Conservation (phyloP, 2,113 vertebrate species). For the Tetrao urogallus region DNA sequence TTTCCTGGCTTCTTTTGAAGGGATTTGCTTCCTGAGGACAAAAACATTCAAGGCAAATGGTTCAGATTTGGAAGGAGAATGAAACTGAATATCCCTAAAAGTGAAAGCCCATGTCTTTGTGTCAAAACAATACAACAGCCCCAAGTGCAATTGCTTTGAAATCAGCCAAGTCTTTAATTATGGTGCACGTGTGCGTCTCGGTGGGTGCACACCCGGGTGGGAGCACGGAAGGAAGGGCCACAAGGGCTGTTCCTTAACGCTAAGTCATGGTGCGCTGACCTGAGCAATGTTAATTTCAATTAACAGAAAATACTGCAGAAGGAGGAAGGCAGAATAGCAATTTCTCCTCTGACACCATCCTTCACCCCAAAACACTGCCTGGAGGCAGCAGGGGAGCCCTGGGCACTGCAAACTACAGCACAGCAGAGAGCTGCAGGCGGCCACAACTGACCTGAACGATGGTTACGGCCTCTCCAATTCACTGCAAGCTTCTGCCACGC, state of each 20-base stretch:
- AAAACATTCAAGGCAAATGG: neutral
- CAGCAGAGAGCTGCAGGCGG: neutral
- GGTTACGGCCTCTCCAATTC: neutral
- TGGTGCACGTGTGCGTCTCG: fast-evolving
- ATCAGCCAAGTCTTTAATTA: neutral
- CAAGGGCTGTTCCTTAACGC: neutral
- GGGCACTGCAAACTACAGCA: conserved; percentile 12
- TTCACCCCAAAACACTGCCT: neutral
- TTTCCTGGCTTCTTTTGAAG: neutral
- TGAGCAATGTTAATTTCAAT: neutral
- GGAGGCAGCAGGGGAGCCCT: neutral
- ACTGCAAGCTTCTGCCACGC: neutral
- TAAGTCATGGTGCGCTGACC: neutral
- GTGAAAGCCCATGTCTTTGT: neutral
- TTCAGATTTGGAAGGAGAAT: neutral
- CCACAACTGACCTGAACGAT: neutral
- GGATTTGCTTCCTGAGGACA: neutral
- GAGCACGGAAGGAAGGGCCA: neutral
- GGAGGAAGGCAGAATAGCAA: neutral
- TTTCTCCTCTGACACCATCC: neutral
- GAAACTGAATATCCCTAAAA: neutral
- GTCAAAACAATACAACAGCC: neutral
- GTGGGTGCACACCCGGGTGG: neutral
- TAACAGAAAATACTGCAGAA: neutral
- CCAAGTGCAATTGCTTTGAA: neutral